phyloP scores from a whole-genome alignment of 2,888 invertebrate species.

The Drosophila maculinotata region DNA sequence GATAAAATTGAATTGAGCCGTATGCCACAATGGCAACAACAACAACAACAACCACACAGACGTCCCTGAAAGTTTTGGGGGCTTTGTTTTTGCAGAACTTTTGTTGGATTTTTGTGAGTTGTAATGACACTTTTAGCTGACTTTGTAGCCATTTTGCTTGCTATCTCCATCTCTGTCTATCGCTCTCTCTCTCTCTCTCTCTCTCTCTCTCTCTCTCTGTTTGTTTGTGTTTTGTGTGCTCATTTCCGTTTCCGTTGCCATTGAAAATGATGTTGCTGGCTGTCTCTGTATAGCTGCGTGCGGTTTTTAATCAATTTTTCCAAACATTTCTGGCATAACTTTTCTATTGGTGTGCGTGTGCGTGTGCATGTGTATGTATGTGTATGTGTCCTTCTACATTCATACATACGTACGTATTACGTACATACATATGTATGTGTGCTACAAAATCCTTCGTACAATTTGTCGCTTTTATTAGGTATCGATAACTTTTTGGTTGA shows the following conservation, averaged over 20 bases:
- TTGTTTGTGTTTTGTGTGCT: constrained; percentile 21
- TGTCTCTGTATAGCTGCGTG: constrained; percentile 44
- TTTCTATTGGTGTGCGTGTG: constrained; percentile 26
- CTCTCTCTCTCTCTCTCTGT: constrained; percentile 6
- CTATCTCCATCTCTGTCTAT: constrained; percentile 19
- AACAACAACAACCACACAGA: constrained; percentile 11
- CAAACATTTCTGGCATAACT: constrained; percentile 53
- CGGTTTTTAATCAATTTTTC: constrained; percentile 77
- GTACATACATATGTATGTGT: background rate
- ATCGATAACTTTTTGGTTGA: constrained; percentile 1
- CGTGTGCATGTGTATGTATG: constrained; percentile 19
- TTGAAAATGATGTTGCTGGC: constrained; percentile 45
- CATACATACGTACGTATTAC: background rate
- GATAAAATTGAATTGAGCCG: constrained; percentile 83
- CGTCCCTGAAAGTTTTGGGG: constrained; percentile 4
- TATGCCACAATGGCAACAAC: constrained; percentile 50
- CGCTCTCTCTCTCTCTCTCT: background rate
- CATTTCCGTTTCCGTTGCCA: constrained; percentile 71
- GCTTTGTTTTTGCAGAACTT: constrained; percentile 46
- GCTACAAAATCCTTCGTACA: too few species aligned
- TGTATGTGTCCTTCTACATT: background rate
- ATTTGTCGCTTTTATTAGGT: background rate
- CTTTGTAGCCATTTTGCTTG: constrained; percentile 76
- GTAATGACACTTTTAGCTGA: constrained; percentile 82
- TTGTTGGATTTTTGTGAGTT: constrained; percentile 68